Conservation (phyloP, 2,888 invertebrate species). For the Teinopalpus imperialis region DNA sequence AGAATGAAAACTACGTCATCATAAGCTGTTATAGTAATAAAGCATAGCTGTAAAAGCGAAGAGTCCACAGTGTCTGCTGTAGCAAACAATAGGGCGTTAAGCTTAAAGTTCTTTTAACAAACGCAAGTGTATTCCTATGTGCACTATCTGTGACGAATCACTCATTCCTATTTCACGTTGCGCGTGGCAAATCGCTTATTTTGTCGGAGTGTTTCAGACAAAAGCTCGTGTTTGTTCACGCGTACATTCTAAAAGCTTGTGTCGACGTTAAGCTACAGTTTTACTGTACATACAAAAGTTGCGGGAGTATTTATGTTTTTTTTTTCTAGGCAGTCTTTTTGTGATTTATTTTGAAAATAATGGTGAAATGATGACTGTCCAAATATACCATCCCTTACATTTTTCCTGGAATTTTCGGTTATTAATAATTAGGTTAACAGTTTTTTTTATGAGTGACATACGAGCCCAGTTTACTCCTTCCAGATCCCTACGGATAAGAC, state of each 20-base stretch:
- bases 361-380: no score
- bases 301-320: no score
- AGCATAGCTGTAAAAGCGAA: not conserved
- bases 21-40: not conserved
- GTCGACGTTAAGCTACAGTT: slow-evolving; percentile 20
- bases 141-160: slow-evolving; percentile 49
- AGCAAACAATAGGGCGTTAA: slow-evolving; percentile 10
- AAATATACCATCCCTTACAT: no score
- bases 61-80: slow-evolving; percentile 24
- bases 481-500: no score
- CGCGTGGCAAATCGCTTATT: slow-evolving; percentile 46
- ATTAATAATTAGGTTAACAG: no score
- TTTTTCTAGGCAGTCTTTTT: no score
- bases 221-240: slow-evolving; percentile 30
- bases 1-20: no score
- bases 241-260: slow-evolving; percentile 27
- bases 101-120: slow-evolving; percentile 18
- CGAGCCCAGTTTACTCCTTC: no score
- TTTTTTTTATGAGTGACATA: no score
- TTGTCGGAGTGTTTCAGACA: slow-evolving; percentile 37
- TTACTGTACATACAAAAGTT: not conserved
- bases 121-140: slow-evolving; percentile 29
- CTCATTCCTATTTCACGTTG: slow-evolving; percentile 50
- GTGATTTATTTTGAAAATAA: no score
- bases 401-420: no score